These are phyloP conservation scores for Nudaria mundana DNA, from an alignment of 2,888 invertebrate genomes.

Conservation along the genomic window DNA sequence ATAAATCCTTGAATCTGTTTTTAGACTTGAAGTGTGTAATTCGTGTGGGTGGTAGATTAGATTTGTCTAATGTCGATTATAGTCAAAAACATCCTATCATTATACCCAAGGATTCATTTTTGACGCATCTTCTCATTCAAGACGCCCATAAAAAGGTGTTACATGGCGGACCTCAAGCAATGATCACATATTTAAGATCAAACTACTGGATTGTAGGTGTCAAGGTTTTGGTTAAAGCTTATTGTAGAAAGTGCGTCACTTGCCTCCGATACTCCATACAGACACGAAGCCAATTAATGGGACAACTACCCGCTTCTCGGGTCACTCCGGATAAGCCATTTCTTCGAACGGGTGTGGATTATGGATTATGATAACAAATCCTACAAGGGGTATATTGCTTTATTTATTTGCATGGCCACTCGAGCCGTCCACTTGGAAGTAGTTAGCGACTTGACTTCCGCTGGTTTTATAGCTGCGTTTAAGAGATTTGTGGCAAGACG, in stretches of 20 bases:
- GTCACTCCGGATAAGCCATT: constrained; percentile 12
- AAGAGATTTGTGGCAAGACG: too few relatives aligned
- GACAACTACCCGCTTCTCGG: constrained; percentile 14
- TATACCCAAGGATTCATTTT: neutral
- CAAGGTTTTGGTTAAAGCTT: neutral
- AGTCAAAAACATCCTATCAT: neutral
- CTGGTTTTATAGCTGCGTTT: too few relatives aligned
- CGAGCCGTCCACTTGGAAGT: too few relatives aligned
- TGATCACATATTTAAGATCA: constrained; percentile 3
- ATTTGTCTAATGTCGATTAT: neutral
- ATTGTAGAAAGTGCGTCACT: neutral
- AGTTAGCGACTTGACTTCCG: too few relatives aligned
- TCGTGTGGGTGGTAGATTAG: neutral
- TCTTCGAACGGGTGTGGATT: constrained; percentile 16
- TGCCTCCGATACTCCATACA: neutral
- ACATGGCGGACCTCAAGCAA: constrained; percentile 7
- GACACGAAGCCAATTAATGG: constrained; percentile 18
- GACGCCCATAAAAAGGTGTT: constrained; percentile 5
- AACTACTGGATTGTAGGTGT: constrained; percentile 4
- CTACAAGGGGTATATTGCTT: too few relatives aligned
- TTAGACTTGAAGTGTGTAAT: neutral
- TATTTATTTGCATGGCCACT: too few relatives aligned
- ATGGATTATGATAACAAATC: constrained; percentile 23
- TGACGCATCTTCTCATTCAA: neutral
- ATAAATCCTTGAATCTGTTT: neutral